Conservation (phyloP, 2,797 vertebrate genomes). For the Pseudomugil gertrudae region DNA sequence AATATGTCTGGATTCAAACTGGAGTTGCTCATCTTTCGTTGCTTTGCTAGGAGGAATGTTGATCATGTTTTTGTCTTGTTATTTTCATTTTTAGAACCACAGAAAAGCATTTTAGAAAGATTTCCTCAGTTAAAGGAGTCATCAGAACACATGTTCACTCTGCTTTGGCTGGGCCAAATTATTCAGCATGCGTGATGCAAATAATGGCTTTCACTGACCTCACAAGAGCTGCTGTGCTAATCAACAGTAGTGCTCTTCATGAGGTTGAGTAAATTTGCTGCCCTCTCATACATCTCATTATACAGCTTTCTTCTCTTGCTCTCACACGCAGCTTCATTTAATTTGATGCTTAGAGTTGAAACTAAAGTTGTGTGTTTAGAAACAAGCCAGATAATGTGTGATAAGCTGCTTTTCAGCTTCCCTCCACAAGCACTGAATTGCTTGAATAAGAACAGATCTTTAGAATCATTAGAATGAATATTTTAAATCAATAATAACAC, state of each 20-base stretch:
- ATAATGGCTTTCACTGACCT: conserved; percentile 35
- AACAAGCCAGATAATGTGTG: conserved; percentile 17
- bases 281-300: conserved; percentile 33
- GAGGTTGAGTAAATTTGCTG: conserved; percentile 36
- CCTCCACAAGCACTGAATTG: conserved; percentile 4
- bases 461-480: background rate
- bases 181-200: conserved; percentile 34
- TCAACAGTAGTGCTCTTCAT: conserved; percentile 53
- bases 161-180: conserved; percentile 11
- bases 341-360: conserved; percentile 39
- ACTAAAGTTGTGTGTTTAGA: conserved; percentile 20
- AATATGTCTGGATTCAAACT: conserved; percentile 74
- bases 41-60: conserved; percentile 37
- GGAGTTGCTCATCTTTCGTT: conserved; percentile 43
- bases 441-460: background rate
- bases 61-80: conserved; percentile 55
- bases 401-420: conserved; percentile 9
- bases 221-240: conserved; percentile 47
- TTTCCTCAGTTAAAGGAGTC: conserved; percentile 13
- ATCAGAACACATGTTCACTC: conserved; percentile 16
- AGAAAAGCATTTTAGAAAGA: conserved; percentile 20
- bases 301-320: conserved; percentile 28
- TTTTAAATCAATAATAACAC: conserved; percentile 1
- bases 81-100: conserved; percentile 32
- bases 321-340: conserved; percentile 23